Evolutionary conservation across 2,797 vertebrate genomes (phyloP).

Genomic region (Diceros bicornis): DNA sequence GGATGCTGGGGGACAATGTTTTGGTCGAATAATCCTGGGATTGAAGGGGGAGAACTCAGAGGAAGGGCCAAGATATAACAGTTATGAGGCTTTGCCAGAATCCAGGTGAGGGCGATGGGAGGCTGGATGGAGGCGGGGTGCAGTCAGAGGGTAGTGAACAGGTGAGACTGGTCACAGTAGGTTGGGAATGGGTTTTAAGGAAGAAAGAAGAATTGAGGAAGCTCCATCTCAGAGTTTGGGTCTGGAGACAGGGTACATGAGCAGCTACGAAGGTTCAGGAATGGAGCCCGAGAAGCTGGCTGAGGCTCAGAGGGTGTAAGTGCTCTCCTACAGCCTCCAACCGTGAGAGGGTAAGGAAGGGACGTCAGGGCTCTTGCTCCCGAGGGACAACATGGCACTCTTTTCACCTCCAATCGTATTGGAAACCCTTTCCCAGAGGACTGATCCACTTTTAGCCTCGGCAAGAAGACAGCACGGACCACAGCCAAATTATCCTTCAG

Average conservation of each 20-base stretch:
- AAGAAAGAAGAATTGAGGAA: neutral
- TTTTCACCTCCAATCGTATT: too few species aligned
- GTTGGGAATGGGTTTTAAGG: too few species aligned
- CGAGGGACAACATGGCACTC: accelerated
- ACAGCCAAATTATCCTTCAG: accelerated
- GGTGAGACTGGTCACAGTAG: accelerated
- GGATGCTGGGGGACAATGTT: neutral
- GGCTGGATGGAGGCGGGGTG: accelerated
- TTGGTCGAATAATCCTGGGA: neutral
- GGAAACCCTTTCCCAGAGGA: neutral
- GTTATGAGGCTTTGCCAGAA: neutral
- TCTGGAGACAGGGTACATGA: accelerated
- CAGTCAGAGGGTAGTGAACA: accelerated
- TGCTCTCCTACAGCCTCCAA: neutral
- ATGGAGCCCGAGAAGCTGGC: accelerated
- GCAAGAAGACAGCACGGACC: accelerated
- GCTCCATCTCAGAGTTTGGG: neutral
- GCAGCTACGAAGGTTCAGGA: accelerated
- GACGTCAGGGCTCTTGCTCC: neutral
- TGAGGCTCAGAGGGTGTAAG: neutral
- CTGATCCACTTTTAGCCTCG: accelerated
- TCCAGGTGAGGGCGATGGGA: neutral
- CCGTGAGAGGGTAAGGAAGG: accelerated
- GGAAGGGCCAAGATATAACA: neutral
- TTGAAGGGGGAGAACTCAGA: too few species aligned